Conservation (phyloP, 92 coral and sea anemone genomes). For the Nematostella vectensis region DNA sequence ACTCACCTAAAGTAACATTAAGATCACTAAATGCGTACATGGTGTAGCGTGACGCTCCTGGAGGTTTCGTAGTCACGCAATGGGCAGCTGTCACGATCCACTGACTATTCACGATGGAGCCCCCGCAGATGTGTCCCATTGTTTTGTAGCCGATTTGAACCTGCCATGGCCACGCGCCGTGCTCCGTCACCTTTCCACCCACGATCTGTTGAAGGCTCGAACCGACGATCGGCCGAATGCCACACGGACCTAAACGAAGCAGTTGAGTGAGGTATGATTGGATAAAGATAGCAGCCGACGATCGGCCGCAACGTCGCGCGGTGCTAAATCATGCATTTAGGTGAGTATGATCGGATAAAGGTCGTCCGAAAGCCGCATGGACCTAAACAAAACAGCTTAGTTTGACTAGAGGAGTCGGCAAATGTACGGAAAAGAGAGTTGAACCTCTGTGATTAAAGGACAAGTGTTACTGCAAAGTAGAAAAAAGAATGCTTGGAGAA, state of each 20-base stretch:
- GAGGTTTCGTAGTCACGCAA: slow-evolving; percentile 20
- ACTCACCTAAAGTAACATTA: slow-evolving; percentile 66
- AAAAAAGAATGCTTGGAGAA: no score
- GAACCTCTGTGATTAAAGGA: no score
- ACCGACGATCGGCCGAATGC: slow-evolving; percentile 28
- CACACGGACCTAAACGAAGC: slow-evolving; percentile 43
- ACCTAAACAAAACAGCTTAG: no score
- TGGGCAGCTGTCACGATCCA: slow-evolving; percentile 84
- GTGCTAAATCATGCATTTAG: no score
- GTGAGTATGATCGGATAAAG: no score
- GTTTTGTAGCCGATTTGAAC: slow-evolving; percentile 49
- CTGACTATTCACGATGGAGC: slow-evolving; percentile 36
- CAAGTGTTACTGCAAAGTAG: no score
- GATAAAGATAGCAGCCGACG: no score
- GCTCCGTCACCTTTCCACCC: slow-evolving; percentile 47
- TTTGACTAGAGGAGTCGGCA: no score
- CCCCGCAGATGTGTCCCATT: slow-evolving; percentile 63
- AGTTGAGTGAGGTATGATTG: background rate
- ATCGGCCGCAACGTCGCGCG: no score
- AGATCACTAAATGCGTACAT: slow-evolving; percentile 3
- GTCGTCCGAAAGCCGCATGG: no score
- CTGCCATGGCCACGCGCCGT: slow-evolving; percentile 97
- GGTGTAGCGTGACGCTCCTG: background rate
- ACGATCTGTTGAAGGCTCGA: slow-evolving; percentile 57
- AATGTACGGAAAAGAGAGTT: no score